Conservation (phyloP, 2,797 vertebrate species). For the Champsocephalus esox region DNA sequence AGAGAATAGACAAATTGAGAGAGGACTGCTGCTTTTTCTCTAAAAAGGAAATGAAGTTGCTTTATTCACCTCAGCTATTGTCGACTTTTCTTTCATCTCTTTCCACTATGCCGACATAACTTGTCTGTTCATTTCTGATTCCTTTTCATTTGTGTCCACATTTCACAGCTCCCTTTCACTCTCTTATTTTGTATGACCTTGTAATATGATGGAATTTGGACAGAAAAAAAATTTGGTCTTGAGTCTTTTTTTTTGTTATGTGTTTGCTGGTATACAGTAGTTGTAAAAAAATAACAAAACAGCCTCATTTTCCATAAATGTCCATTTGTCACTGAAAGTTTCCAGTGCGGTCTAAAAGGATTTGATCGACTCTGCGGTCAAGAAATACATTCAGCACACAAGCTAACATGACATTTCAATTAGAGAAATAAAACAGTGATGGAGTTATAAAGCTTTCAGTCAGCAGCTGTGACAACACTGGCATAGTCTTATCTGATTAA, state of each 20-base stretch:
- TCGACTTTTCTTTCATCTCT: slow-evolving; percentile 15
- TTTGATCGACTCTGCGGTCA: slow-evolving; percentile 30
- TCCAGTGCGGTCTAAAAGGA: slow-evolving; percentile 26
- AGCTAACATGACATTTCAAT: slow-evolving; percentile 46
- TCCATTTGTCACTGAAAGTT: slow-evolving; percentile 8
- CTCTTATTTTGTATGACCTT: background rate
- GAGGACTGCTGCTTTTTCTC: slow-evolving; percentile 9
- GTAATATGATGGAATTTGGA: background rate
- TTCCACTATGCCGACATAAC: background rate
- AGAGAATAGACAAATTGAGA: slow-evolving; percentile 2
- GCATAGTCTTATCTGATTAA: slow-evolving; percentile 37
- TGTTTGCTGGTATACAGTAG: background rate
- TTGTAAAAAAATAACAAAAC: slow-evolving; percentile 11
- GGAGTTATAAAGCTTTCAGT: slow-evolving; percentile 41
- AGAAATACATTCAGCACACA: slow-evolving; percentile 26
- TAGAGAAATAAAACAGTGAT: slow-evolving; percentile 33
- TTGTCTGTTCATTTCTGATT: background rate
- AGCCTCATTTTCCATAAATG: slow-evolving; percentile 10
- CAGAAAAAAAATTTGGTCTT: background rate
- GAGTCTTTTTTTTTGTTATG: background rate
- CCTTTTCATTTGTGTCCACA: slow-evolving; percentile 3
- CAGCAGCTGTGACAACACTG: slow-evolving; percentile 19
- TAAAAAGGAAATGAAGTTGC: background rate
- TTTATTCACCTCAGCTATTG: slow-evolving; percentile 18
- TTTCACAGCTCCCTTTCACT: background rate